Percentiles rank a stretch among this genome's conserved stretches.
Conservation (phyloP, 2,888 invertebrate genomes). For the Synergus itoensis region DNA sequence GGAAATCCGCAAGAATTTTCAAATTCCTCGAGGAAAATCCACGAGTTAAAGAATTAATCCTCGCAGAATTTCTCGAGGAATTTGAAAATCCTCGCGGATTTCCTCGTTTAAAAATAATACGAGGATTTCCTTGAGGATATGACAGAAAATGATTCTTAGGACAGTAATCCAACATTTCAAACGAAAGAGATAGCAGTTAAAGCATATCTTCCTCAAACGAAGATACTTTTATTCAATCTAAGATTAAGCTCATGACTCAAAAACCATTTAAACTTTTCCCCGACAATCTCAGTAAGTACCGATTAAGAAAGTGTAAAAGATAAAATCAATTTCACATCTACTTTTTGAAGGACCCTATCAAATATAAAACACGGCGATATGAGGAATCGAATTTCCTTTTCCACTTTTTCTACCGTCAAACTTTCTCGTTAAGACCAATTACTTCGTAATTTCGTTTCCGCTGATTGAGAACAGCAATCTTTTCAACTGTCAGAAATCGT, state of each 20-base stretch:
- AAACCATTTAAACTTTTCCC: neutral
- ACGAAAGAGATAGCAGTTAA: constrained; percentile 2
- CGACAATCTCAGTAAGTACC: neutral
- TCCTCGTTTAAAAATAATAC: too few relatives aligned
- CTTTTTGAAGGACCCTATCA: neutral
- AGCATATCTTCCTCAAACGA: neutral
- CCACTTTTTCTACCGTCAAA: neutral
- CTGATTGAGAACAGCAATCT: neutral
- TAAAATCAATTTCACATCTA: neutral
- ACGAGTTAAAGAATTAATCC: too few relatives aligned
- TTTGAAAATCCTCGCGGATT: too few relatives aligned
- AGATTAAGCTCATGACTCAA: constrained; percentile 9
- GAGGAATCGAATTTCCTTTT: neutral
- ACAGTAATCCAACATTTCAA: constrained; percentile 37
- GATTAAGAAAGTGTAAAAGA: neutral
- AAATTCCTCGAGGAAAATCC: too few relatives aligned
- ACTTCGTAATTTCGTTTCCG: constrained; percentile 18
- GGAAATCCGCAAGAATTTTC: too few relatives aligned
- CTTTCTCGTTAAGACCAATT: neutral
- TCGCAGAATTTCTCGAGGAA: too few relatives aligned
- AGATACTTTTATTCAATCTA: constrained; percentile 12
- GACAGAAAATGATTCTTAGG: constrained; percentile 13
- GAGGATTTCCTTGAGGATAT: too few relatives aligned
- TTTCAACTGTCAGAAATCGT: constrained; percentile 4
- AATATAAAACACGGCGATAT: neutral